These are phyloP conservation scores for Montipora sp. DNA, from an alignment of 64 coral and sea anemone genomes.

Conservation along the genomic window DNA sequence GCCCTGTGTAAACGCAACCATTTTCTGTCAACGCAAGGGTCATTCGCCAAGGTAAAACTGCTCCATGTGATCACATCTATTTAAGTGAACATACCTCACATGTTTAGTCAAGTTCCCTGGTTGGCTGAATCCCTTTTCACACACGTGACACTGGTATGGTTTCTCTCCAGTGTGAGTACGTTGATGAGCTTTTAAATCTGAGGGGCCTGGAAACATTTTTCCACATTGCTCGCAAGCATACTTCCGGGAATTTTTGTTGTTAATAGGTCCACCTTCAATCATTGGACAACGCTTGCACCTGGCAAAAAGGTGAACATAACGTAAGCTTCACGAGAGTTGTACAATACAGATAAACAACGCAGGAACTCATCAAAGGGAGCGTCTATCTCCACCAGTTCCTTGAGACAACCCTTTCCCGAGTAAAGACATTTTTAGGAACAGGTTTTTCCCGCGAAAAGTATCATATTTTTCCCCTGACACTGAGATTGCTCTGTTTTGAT, in stretches of 20 bases:
- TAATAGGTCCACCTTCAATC: conserved; percentile 70
- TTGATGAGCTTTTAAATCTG: conserved; percentile 76
- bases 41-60: too few relatives aligned
- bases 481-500: too few relatives aligned
- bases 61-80: neutral
- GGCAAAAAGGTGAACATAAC: neutral
- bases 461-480: too few relatives aligned
- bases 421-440: too few relatives aligned
- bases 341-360: too few relatives aligned
- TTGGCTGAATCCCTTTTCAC: conserved; percentile 82
- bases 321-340: too few relatives aligned
- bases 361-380: too few relatives aligned
- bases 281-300: conserved; percentile 93
- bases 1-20: too few relatives aligned
- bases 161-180: conserved; percentile 92
- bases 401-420: too few relatives aligned
- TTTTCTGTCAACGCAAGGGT: too few relatives aligned
- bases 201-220: conserved; percentile 83
- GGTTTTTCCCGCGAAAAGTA: too few relatives aligned
- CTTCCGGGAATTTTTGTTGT: conserved; percentile 53
- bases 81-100: conserved; percentile 37
- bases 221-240: conserved; percentile 67
- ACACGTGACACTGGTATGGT: conserved; percentile 77
- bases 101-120: conserved; percentile 90
- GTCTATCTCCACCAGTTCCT: too few relatives aligned